Base-by-base conservation (phyloP, 2,888 invertebrate species). In the Sesia bembeciformis region DNA sequence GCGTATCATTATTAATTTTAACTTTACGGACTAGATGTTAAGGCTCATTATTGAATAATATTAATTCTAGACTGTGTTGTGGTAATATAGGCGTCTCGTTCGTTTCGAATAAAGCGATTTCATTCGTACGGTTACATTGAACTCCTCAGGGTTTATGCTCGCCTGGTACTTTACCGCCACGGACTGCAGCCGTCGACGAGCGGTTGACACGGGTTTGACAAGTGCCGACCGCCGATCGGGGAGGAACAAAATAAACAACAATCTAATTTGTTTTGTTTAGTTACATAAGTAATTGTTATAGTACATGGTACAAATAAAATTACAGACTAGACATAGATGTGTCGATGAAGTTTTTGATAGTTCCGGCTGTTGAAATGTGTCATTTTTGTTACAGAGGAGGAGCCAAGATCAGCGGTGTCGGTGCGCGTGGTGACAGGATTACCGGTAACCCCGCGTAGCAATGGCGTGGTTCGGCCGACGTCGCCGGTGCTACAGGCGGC, bases 111-210 rank as follows among this genome's bases (percentile, higher is more conserved):
- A 68, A 60, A 54, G 59, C 64, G 64, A 64, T 78, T 73, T 71
- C 75, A 62, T 63, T 72, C 68, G 56, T 64, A 60, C 61, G 56
- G 56, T 59, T 62, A 58, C 62, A 61, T 65, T 59, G 67, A 73
- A 62, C n/a, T 40, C 74, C 76, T 69, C 61, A 58, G 58, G 55
- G 53, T 59, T 65, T 76, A 78, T 89, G 87, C 58, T 72, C 72
- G 75, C 87, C 88, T 89, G 80, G 88, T 89, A 79, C 66, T 88
- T 89, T 88, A 81, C 88, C 89, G 89, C 89, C 87, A 86, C 84
- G 77, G 76, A 85, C 75, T 87, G 87, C 86, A 87, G 83, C 84
- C 84, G 79, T 73, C 78, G 84, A 84, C 80, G 84, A 84, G 74
- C 72, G 78, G 70, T 78, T 86, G 86, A 86, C 84, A 81, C 78